Percentiles rank a stretch among this genome's conserved stretches.
phyloP scores from a whole-genome alignment of 1,140 invertebrate genomes.

The Drosophila pruinosa region DNA sequence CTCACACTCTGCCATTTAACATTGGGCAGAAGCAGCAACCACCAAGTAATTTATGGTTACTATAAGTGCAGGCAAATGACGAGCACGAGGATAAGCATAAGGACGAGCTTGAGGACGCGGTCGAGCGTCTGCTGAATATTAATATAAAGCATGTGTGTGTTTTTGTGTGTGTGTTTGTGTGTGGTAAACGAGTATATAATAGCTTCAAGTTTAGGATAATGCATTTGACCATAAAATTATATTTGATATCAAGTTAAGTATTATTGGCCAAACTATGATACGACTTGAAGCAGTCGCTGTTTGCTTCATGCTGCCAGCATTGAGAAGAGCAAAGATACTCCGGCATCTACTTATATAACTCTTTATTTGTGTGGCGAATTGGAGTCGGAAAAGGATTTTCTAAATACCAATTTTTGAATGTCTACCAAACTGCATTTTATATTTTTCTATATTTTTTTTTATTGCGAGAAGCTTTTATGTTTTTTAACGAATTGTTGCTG shows the following conservation, averaged over 20 bases:
- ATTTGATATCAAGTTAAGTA: constrained; percentile 31
- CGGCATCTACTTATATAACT: no score
- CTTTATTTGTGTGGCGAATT: no score
- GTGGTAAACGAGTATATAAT: constrained; percentile 36
- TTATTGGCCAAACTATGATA: constrained; percentile 9
- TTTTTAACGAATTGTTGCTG: no score
- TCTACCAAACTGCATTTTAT: no score
- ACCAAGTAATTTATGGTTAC: constrained; percentile 64
- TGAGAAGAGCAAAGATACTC: neutral
- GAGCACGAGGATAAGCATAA: constrained; percentile 8
- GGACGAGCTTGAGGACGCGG: neutral
- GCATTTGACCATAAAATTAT: constrained; percentile 39
- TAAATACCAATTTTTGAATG: no score
- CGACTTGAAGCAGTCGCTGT: neutral
- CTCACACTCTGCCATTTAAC: neutral
- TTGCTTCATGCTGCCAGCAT: neutral
- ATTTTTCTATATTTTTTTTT: no score
- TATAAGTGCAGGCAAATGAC: constrained; percentile 56
- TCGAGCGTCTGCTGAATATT: constrained; percentile 36
- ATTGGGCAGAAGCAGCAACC: constrained; percentile 23
- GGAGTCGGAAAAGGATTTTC: no score
- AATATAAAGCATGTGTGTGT: constrained; percentile 23
- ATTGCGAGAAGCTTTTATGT: no score
- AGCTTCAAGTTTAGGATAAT: constrained; percentile 28
- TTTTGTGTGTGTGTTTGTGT: constrained; percentile 12